A percentile compares a stretch with the other conserved stretches of the same genome.
Evolutionary conservation across 1,140 invertebrate genomes (phyloP).

Genomic region (Panagrolaimus sp.): DNA sequence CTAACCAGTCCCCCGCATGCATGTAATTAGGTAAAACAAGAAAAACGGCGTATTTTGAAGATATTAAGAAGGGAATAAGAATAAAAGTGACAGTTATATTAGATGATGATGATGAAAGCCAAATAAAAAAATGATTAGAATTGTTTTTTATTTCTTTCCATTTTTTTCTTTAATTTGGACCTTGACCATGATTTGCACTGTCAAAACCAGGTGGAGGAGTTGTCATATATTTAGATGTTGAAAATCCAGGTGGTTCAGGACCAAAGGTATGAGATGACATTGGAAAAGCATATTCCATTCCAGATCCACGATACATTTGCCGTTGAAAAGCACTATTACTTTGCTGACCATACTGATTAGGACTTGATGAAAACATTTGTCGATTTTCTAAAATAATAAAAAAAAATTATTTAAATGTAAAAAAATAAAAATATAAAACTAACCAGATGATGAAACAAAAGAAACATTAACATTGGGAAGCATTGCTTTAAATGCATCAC

Average conservation of each 20-base stretch:
- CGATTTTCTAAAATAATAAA: neutral
- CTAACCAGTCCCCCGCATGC: no score
- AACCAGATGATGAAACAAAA: conserved; percentile 30
- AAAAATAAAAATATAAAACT: conserved; percentile 19
- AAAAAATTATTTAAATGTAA: neutral
- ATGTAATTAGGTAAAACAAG: no score
- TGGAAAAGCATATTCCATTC: neutral
- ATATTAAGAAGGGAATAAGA: no score
- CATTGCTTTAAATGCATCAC: conserved; percentile 44
- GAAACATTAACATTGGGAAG: conserved; percentile 52
- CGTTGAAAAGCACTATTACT: conserved; percentile 2
- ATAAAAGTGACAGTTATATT: no score
- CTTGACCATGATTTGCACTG: conserved; percentile 9
- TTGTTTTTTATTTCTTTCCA: no score
- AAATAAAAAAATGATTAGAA: no score
- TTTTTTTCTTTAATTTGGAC: no score
- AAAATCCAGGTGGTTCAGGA: neutral
- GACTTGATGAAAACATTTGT: neutral
- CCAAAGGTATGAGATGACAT: neutral
- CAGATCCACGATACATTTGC: neutral
- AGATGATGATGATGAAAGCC: no score
- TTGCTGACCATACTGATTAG: neutral
- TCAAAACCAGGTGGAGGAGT: conserved; percentile 6
- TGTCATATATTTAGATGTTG: neutral
- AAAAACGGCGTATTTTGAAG: no score